Conservation (phyloP, 2,797 vertebrate species). For the Premnoplex brunnescens region DNA sequence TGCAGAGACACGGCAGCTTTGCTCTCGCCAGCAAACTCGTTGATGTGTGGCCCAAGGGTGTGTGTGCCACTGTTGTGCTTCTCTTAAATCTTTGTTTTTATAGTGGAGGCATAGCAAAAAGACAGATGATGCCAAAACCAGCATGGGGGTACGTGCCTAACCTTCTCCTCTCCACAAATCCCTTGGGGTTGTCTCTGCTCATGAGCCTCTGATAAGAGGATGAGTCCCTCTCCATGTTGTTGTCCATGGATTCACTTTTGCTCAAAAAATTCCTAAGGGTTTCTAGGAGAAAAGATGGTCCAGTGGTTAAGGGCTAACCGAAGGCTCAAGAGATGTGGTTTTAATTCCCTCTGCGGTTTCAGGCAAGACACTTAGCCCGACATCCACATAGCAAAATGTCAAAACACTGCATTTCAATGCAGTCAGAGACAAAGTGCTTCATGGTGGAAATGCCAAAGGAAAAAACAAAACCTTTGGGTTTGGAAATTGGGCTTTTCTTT, state of each 20-base stretch:
- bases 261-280: neutral
- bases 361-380: neutral
- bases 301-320: neutral
- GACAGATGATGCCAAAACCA: neutral
- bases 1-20: constrained; percentile 15
- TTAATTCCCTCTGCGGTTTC: constrained; percentile 36
- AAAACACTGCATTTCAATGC: constrained; percentile 28
- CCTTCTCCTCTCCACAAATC: neutral
- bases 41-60: constrained; percentile 10
- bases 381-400: constrained; percentile 9
- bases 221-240: neutral
- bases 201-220: neutral
- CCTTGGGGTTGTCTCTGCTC: neutral
- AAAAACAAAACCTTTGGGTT: neutral
- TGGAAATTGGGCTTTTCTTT: neutral
- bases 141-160: accelerated
- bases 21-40: neutral
- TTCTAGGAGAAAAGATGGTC: neutral
- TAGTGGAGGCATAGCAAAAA: neutral
- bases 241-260: neutral
- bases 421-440: neutral
- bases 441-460: constrained; percentile 20
- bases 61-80: neutral
- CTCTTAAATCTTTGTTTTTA: constrained; percentile 19
- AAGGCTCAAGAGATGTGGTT: neutral